Evolutionary conservation across 2,797 vertebrate species (phyloP), one percentile per base, ranked within the genome.

Genomic region (Alca torda): DNA sequence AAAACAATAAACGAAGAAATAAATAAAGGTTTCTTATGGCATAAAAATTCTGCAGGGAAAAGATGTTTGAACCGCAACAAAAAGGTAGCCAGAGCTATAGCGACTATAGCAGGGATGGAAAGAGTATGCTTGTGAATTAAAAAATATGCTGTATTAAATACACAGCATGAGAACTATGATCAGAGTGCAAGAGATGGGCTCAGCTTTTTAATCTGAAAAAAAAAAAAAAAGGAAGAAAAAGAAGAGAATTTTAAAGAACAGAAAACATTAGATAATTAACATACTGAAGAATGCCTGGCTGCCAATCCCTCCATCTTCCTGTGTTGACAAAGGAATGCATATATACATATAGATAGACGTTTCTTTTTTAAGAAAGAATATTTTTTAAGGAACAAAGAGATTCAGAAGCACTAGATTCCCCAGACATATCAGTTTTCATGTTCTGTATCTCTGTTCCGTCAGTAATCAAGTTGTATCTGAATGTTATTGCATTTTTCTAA

Each of bases 401-500:
- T 83, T 92, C 51, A 74, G 57, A 92, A 91, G 45, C 84, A 31
- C 61, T 84, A 43, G 60, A 89, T 92, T 97, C 85, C 87, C 95
- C 50, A 78, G 94, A 95, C 48, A 60, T 73, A 89, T 78, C 86
- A 61, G 37, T 91, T 93, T 96, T 96, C 78, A 7, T 94, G 95
- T 93, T 93, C 67, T 59, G 20, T 87, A 81, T 93, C 92, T 97
- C 89, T 96, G 84, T 94, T 97, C 86, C 14, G 59, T 95, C 95
- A 89, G 94, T 94, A 95, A 97, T 97, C 96, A 93, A 91, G 75
- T 96, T 95, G 94, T 94, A 97, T 94, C 91, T 83, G 73, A 93
- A 96, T 96, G 94, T 96, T 95, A 97, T 91, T 96, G 89, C 96
- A 92, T 96, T 98, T 97, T 97, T 97, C 93, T 94, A 94, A 92